Percentiles rank a stretch among this genome's conserved stretches.
Evolutionary conservation across 2,113 vertebrate species (phyloP).

Genomic region (Megaceryle maxima): DNA sequence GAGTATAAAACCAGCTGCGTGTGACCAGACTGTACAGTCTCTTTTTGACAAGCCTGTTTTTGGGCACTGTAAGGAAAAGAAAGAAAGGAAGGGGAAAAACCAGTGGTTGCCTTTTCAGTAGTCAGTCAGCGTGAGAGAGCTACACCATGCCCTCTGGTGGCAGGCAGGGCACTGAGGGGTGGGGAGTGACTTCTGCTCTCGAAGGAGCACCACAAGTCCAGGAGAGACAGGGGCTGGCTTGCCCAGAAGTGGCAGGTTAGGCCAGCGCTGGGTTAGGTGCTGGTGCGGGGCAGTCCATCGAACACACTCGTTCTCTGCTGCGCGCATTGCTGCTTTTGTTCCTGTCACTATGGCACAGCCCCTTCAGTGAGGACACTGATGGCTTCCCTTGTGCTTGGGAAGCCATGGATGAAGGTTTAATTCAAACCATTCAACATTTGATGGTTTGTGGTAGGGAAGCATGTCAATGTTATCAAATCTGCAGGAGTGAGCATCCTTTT

Average conservation of each 20-base stretch:
- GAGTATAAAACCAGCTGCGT: not conserved
- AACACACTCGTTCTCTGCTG: not conserved
- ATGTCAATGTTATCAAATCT: not conserved
- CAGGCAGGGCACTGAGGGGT: not conserved
- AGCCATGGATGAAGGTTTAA: not conserved
- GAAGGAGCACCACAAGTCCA: not conserved
- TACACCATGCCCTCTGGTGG: not conserved
- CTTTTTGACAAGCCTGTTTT: not conserved
- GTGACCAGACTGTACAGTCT: not conserved
- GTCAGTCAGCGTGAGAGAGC: not conserved
- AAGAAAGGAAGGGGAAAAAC: not conserved
- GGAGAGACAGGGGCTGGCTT: not conserved
- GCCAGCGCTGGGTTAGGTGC: fast-evolving
- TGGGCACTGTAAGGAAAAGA: not conserved
- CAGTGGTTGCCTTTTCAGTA: not conserved
- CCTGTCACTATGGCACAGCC: not conserved
- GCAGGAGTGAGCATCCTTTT: not conserved
- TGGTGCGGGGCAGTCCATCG: not conserved
- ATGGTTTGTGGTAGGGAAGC: not conserved
- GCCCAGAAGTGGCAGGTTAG: not conserved
- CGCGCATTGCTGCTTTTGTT: not conserved
- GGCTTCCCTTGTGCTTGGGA: not conserved
- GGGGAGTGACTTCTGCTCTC: not conserved
- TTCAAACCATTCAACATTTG: not conserved
- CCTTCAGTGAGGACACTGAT: not conserved